These are phyloP conservation scores for Aphelenchoides fujianensis DNA, from an alignment of 1,140 invertebrate genomes.

Conservation along the genomic window DNA sequence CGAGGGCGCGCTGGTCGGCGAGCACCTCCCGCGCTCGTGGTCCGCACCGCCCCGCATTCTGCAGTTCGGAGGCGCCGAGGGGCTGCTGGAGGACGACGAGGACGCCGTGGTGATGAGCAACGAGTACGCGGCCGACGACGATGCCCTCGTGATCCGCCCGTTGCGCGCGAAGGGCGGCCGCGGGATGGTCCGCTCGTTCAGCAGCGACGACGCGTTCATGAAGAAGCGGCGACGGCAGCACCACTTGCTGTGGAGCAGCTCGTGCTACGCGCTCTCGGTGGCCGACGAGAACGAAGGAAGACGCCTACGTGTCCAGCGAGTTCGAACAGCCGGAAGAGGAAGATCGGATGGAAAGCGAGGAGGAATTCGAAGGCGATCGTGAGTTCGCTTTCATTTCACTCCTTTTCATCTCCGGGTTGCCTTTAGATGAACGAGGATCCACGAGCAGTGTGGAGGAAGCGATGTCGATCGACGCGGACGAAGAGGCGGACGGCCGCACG, in stretches of 20 bases:
- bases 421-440: background rate
- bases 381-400: background rate
- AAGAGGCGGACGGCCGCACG: background rate
- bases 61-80: background rate
- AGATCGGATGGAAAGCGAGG: constrained; percentile 2
- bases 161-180: background rate
- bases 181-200: background rate
- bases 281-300: constrained; percentile 9
- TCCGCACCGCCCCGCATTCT: background rate
- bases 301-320: background rate
- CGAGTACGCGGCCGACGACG: background rate
- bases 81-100: background rate
- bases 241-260: background rate
- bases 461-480: background rate
- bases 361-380: background rate
- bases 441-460: background rate
- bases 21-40: background rate
- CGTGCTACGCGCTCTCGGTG: background rate
- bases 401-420: no score
- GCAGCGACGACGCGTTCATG: background rate
- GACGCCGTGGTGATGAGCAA: background rate
- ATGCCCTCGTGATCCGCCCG: background rate
- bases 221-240: background rate
- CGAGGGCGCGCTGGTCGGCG: background rate
- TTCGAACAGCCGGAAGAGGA: background rate